Evolutionary conservation across 2,797 vertebrate genomes (phyloP).

Genomic region (Todus mexicanus): DNA sequence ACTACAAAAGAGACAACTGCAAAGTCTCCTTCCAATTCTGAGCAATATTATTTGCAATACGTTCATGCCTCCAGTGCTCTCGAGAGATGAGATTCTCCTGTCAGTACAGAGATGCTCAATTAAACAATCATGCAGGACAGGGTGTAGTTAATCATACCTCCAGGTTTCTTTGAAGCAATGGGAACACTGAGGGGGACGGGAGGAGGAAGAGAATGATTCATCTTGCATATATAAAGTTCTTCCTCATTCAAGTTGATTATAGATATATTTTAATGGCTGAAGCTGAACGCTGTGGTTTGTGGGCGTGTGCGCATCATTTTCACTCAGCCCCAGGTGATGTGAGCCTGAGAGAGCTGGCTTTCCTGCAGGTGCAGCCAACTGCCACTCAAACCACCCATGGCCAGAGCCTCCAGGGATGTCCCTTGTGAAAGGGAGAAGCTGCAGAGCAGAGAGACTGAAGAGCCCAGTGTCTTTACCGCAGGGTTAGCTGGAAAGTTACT

Average conservation of each 20-base stretch:
- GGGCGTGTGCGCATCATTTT: neutral
- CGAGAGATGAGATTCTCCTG: slow-evolving; percentile 2
- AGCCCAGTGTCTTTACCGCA: neutral
- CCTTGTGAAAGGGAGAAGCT: neutral
- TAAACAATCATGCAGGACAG: slow-evolving; percentile 29
- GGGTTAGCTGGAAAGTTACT: neutral
- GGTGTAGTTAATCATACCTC: neutral
- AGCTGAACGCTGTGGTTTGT: neutral
- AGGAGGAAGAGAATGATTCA: neutral
- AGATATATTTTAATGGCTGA: slow-evolving; percentile 16
- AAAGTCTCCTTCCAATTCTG: neutral
- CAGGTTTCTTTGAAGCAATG: slow-evolving; percentile 33
- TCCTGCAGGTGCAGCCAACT: slow-evolving; percentile 12
- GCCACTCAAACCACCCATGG: neutral
- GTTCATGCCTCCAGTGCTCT: slow-evolving; percentile 12
- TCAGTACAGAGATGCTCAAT: slow-evolving; percentile 27
- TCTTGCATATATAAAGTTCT: neutral
- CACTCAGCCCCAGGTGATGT: slow-evolving; percentile 5
- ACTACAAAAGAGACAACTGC: slow-evolving; percentile 6
- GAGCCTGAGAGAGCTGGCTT: neutral
- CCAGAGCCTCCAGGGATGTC: neutral
- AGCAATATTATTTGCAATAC: slow-evolving; percentile 15
- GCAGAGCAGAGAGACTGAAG: neutral
- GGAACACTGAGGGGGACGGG: neutral
- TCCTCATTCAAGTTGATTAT: slow-evolving; percentile 22